phyloP scores from a whole-genome alignment of 2,113 vertebrate species.

The Pipa parva region DNA sequence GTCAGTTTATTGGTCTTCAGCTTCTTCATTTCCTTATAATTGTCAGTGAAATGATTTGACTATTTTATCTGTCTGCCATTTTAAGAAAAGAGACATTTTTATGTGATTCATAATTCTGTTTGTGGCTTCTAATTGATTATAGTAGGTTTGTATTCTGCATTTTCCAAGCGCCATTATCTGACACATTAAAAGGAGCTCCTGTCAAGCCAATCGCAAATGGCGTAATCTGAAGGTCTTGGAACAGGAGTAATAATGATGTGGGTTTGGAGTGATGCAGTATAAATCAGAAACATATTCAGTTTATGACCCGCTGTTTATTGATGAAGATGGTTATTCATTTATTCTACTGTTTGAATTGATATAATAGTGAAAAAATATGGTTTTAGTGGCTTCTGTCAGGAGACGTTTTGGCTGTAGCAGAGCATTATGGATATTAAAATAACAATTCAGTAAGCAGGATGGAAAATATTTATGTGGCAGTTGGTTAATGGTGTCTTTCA shows the following conservation, averaged over 20 bases:
- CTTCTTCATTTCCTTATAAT: not conserved
- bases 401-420: slow-evolving; percentile 13
- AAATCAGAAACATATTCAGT: slow-evolving; percentile 16
- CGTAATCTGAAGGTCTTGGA: slow-evolving; percentile 29
- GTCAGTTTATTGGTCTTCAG: no score
- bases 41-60: not conserved
- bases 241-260: slow-evolving; percentile 24
- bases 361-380: not conserved
- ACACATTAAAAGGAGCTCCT: slow-evolving; percentile 16
- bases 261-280: slow-evolving; percentile 14
- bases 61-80: not conserved
- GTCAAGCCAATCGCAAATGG: not conserved
- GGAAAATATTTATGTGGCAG: not conserved
- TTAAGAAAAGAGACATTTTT: no score
- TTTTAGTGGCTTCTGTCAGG: slow-evolving; percentile 1
- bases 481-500: slow-evolving; percentile 45
- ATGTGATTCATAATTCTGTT: not conserved
- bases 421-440: not conserved
- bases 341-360: slow-evolving; percentile 4
- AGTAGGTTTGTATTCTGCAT: slow-evolving; percentile 12
- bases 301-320: slow-evolving; percentile 7
- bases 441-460: not conserved
- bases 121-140: slow-evolving; percentile 18
- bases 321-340: slow-evolving; percentile 2
- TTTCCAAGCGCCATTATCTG: slow-evolving; percentile 31